phyloP scores from a whole-genome alignment of 1,140 invertebrate species.

The Hermetia illucens region DNA sequence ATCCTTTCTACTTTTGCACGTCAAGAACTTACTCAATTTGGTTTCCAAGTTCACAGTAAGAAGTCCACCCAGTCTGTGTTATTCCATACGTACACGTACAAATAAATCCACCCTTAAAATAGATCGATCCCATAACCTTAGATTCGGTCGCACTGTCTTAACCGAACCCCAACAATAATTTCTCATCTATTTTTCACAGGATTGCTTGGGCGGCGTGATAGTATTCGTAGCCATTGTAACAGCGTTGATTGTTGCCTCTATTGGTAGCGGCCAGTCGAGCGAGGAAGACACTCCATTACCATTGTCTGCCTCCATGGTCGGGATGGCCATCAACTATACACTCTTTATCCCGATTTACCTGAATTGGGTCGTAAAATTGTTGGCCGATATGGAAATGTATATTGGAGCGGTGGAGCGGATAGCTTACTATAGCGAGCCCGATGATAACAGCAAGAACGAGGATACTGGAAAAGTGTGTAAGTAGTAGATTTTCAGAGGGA shows the following conservation, averaged over 20 bases:
- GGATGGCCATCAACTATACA: constrained; percentile 65
- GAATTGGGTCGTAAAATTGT: constrained; percentile 67
- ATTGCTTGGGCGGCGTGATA: constrained; percentile 63
- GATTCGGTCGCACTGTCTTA: too few species aligned
- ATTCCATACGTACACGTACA: too few species aligned
- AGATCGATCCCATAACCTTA: too few species aligned
- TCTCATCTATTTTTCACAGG: constrained; percentile 37
- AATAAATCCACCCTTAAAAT: too few species aligned
- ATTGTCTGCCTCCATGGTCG: constrained; percentile 47
- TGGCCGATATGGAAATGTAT: constrained; percentile 64
- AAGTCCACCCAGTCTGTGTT: too few species aligned
- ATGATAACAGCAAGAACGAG: constrained; percentile 1
- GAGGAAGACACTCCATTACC: constrained; percentile 20
- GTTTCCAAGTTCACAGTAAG: too few species aligned
- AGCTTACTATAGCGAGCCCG: constrained; percentile 37
- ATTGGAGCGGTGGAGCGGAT: constrained; percentile 63
- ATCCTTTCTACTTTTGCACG: too few species aligned
- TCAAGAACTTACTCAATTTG: too few species aligned
- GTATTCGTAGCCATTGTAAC: constrained; percentile 57
- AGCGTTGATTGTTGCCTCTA: constrained; percentile 39
- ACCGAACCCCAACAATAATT: too few species aligned
- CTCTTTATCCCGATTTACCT: constrained; percentile 66
- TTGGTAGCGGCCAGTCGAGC: constrained; percentile 14
- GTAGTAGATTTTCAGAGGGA: too few species aligned
- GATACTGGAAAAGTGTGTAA: background rate